Evolutionary conservation across 2,797 vertebrate genomes (phyloP).

Genomic region (Notoglanidium macrostoma): DNA sequence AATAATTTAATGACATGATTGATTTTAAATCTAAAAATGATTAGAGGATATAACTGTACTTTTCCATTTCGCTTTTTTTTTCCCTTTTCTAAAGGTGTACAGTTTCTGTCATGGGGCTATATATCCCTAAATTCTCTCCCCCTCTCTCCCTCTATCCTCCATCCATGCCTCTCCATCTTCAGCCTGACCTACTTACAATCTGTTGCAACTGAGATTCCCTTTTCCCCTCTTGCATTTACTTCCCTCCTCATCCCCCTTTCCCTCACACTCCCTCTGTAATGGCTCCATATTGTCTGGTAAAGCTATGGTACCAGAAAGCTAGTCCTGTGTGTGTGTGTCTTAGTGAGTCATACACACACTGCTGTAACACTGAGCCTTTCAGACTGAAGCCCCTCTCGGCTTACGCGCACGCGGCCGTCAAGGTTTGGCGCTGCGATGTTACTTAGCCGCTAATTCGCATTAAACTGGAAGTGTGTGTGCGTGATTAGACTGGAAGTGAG

Average conservation of each 20-base stretch:
- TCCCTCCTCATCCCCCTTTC: not conserved
- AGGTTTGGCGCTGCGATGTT: conserved; percentile 7
- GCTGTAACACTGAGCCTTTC: conserved; percentile 18
- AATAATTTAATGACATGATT: not conserved
- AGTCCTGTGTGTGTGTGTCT: conserved; percentile 16
- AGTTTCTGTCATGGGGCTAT: not conserved
- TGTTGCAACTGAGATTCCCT: conserved; percentile 43
- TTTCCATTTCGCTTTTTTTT: not conserved
- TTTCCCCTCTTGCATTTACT: conserved; percentile 4
- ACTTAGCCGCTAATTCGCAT: conserved; percentile 29
- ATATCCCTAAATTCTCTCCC: not conserved
- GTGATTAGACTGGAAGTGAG: conserved; percentile 22
- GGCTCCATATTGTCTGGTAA: conserved; percentile 29
- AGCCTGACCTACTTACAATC: conserved; percentile 57
- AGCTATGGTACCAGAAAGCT: not conserved
- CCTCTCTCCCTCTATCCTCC: not conserved
- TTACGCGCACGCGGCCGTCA: not conserved
- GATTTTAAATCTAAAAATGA: not conserved
- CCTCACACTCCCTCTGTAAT: not conserved
- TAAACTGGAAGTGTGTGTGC: conserved; percentile 28
- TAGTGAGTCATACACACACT: not conserved
- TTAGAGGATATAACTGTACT: not conserved
- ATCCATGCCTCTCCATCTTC: conserved; percentile 23
- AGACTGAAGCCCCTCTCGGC: conserved; percentile 4
- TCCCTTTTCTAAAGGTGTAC: not conserved